These are phyloP conservation scores for Tetranychus cinnabarinus DNA, from an alignment of 1,140 invertebrate species.

Conservation along the genomic window DNA sequence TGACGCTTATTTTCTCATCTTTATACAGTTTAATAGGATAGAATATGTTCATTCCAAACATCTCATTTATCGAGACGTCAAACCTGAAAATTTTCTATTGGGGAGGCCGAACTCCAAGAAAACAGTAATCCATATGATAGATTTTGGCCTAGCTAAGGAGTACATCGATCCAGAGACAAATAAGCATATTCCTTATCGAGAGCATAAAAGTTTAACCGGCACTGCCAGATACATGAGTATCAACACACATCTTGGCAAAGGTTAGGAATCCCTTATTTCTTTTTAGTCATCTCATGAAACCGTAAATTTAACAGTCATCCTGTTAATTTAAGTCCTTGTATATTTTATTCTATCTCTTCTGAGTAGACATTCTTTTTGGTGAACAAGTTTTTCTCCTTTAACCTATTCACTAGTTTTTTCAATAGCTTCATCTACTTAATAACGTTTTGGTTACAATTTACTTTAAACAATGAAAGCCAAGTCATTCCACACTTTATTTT, in stretches of 20 bases:
- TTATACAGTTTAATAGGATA: slow-evolving; percentile 35
- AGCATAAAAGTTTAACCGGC: slow-evolving; percentile 92
- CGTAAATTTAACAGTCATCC: no score
- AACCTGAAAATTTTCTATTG: slow-evolving; percentile 99
- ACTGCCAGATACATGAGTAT: slow-evolving; percentile 99
- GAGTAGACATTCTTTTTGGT: no score
- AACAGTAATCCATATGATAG: slow-evolving; percentile 98
- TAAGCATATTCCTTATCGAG: slow-evolving; percentile 99
- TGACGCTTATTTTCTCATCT: neutral
- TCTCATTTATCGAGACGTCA: slow-evolving; percentile 86
- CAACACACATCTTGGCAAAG: slow-evolving; percentile 98
- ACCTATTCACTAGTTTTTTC: no score
- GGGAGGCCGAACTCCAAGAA: slow-evolving; percentile 90
- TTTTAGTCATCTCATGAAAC: no score
- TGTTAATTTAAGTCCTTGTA: no score
- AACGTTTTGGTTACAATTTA: no score
- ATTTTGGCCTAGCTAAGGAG: slow-evolving; percentile 99
- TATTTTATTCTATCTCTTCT: no score
- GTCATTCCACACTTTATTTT: no score
- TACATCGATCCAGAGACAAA: slow-evolving; percentile 99
- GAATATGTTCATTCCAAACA: slow-evolving; percentile 98
- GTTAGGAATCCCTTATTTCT: slow-evolving; percentile 22
- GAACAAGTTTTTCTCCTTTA: no score
- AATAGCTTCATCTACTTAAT: no score
- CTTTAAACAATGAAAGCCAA: no score